Conservation (phyloP, 2,113 vertebrate species). For the Periophthalmodon schlosseri region DNA sequence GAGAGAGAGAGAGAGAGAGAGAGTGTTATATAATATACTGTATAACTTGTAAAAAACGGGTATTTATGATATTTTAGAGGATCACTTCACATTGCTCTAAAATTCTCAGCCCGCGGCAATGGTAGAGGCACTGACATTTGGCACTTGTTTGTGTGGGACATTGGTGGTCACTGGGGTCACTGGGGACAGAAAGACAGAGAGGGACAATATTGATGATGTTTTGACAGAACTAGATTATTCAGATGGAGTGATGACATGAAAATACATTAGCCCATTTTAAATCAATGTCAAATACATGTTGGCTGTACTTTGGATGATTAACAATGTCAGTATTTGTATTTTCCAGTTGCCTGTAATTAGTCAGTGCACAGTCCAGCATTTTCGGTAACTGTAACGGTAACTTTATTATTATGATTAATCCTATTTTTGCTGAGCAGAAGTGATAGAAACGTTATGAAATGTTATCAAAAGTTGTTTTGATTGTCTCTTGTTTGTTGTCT, state of each 20-base stretch:
- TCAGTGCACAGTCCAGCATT: background rate
- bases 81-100: background rate
- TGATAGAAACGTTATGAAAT: too few species aligned
- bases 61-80: background rate
- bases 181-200: slow-evolving; percentile 12
- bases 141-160: slow-evolving; percentile 26
- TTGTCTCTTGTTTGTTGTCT: too few species aligned
- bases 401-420: too few species aligned
- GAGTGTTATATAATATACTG: too few species aligned
- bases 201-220: slow-evolving; percentile 37
- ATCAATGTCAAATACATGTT: background rate
- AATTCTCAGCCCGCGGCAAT: slow-evolving; percentile 27
- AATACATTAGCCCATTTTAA: slow-evolving; percentile 22
- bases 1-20: too few species aligned
- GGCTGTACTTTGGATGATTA: background rate
- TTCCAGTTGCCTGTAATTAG: background rate
- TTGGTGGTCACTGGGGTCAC: slow-evolving; percentile 35
- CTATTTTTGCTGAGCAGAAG: too few species aligned
- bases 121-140: slow-evolving; percentile 33
- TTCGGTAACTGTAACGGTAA: background rate
- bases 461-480: too few species aligned
- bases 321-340: background rate
- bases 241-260: slow-evolving; percentile 11
- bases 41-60: background rate
- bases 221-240: slow-evolving; percentile 34